A percentile compares a stretch with the other conserved stretches of the same genome.
Evolutionary conservation across 2,113 vertebrate species (phyloP).

Genomic region (Sylvia atricapilla): DNA sequence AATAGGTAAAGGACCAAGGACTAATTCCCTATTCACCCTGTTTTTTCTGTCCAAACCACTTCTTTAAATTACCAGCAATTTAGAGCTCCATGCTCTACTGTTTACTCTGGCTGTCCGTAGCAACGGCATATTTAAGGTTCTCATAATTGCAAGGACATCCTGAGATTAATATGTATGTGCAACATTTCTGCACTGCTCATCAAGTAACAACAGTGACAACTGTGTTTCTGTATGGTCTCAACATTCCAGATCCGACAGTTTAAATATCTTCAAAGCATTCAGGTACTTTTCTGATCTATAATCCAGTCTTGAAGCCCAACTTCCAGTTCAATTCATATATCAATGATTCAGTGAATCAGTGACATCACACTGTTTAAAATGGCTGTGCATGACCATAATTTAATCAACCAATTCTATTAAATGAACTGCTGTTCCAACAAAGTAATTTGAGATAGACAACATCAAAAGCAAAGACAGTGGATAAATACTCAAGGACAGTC

Average conservation of each 20-base stretch:
- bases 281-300: neutral
- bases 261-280: neutral
- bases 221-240: neutral
- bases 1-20: neutral
- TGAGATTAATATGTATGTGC: neutral
- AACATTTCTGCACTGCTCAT: neutral
- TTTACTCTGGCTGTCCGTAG: neutral
- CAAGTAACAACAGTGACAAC: neutral
- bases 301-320: neutral
- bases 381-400: neutral
- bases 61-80: neutral
- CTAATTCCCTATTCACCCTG: neutral
- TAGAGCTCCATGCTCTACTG: neutral
- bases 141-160: neutral
- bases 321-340: neutral
- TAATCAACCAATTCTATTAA: neutral
- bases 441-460: neutral
- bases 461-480: neutral
- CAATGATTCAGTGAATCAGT: neutral
- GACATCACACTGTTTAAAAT: neutral
- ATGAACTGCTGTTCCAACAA: neutral
- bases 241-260: neutral
- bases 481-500: neutral
- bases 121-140: neutral
- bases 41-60: neutral